phyloP scores from a whole-genome alignment of 2,888 invertebrate genomes.

The Morpho deidamia region DNA sequence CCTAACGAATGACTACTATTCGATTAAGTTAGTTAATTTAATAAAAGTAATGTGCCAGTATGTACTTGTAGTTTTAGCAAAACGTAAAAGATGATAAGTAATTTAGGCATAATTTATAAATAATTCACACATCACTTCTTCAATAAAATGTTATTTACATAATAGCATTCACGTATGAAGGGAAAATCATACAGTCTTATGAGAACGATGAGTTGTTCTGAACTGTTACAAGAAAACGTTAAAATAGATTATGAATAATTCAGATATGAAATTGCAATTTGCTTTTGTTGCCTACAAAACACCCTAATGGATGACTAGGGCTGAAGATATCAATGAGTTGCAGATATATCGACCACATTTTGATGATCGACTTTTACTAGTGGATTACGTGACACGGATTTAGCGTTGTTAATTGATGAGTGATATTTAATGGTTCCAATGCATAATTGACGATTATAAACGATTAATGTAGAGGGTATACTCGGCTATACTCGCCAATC shows the following conservation, averaged over 20 bases:
- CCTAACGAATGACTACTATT: too few species aligned
- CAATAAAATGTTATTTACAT: neutral
- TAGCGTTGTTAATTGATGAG: too few species aligned
- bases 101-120: too few species aligned
- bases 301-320: conserved; percentile 7
- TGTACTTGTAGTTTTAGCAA: too few species aligned
- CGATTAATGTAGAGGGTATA: too few species aligned
- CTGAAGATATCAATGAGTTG: conserved; percentile 8
- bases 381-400: neutral
- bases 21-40: too few species aligned
- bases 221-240: conserved; percentile 7
- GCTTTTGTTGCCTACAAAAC: conserved; percentile 8
- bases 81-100: too few species aligned
- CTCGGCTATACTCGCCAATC: too few species aligned
- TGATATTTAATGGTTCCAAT: too few species aligned
- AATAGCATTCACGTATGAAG: neutral
- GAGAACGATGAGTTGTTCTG: neutral
- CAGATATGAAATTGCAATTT: conserved; percentile 18
- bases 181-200: conserved; percentile 1
- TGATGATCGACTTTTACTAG: neutral
- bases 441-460: too few species aligned
- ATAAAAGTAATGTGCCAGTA: too few species aligned
- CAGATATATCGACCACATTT: conserved; percentile 5
- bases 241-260: conserved; percentile 18
- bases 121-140: too few species aligned